These are phyloP conservation scores for Copsychus sechellarum DNA, from an alignment of 2,113 vertebrate species.

Conservation along the genomic window DNA sequence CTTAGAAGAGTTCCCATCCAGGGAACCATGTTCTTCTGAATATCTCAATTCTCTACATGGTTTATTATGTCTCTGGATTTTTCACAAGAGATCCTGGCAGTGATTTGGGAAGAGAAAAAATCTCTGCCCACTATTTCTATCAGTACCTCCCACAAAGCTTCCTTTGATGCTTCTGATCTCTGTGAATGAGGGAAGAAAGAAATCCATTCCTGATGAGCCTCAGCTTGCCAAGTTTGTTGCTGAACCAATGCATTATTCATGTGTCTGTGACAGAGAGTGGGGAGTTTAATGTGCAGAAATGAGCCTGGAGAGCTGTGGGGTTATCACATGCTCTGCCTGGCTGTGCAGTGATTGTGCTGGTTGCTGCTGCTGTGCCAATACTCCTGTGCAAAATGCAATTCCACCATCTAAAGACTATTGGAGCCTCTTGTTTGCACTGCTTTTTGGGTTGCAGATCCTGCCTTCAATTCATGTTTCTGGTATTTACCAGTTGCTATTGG, in stretches of 20 bases:
- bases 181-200: background rate
- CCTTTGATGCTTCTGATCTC: background rate
- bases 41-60: background rate
- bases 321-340: background rate
- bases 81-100: background rate
- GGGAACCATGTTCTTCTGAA: background rate
- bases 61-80: background rate
- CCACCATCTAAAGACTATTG: background rate
- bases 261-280: background rate
- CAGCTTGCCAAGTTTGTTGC: background rate
- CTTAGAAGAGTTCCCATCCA: background rate
- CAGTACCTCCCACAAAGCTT: background rate
- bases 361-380: background rate
- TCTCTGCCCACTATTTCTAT: background rate
- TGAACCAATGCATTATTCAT: conserved; percentile 41
- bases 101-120: background rate
- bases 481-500: background rate
- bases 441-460: background rate
- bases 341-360: background rate
- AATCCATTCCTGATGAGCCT: background rate
- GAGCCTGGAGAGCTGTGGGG: background rate
- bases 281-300: conserved; percentile 10
- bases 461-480: background rate
- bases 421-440: background rate
- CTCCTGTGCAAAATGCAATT: background rate